Evolutionary conservation across 2,113 vertebrate genomes (phyloP).

Genomic region (Elgaria multicarinata): DNA sequence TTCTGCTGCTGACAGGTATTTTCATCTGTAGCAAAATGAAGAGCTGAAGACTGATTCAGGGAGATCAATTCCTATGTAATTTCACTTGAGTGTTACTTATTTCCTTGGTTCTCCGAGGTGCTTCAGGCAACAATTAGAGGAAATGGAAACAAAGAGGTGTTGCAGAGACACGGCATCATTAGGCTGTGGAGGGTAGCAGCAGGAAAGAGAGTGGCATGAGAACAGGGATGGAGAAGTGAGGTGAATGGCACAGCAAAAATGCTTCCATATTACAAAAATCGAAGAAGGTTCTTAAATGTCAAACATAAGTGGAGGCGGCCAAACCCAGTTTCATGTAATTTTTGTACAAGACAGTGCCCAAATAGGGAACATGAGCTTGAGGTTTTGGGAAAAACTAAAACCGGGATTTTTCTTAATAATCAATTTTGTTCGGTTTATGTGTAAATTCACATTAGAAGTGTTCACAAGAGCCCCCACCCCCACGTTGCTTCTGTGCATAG

Average conservation of each 20-base stretch:
- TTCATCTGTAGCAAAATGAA: not conserved
- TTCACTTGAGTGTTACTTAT: constrained; percentile 20
- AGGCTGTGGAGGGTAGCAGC: not conserved
- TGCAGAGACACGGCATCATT: not conserved
- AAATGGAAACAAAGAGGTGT: constrained; percentile 2
- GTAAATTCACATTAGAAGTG: not conserved
- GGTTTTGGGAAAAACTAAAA: not conserved
- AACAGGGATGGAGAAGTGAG: not conserved
- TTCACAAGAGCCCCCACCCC: not conserved
- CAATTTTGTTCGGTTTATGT: not conserved
- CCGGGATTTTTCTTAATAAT: not conserved
- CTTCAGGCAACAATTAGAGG: constrained; percentile 16
- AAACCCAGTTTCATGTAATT: not conserved
- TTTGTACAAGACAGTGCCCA: not conserved
- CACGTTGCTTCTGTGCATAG: no score
- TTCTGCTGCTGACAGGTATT: constrained; percentile 7
- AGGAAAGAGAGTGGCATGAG: not conserved
- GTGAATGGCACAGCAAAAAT: not conserved
- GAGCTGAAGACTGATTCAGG: not conserved
- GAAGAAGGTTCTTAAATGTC: not conserved
- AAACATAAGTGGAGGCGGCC: not conserved
- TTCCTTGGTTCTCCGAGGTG: not conserved
- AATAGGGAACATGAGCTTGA: not conserved
- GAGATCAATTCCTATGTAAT: constrained; percentile 15
- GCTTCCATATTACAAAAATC: not conserved